Evolutionary conservation across 2,888 invertebrate species (phyloP), one percentile per base, ranked within the genome.

Genomic region (Apamea epomidion): DNA sequence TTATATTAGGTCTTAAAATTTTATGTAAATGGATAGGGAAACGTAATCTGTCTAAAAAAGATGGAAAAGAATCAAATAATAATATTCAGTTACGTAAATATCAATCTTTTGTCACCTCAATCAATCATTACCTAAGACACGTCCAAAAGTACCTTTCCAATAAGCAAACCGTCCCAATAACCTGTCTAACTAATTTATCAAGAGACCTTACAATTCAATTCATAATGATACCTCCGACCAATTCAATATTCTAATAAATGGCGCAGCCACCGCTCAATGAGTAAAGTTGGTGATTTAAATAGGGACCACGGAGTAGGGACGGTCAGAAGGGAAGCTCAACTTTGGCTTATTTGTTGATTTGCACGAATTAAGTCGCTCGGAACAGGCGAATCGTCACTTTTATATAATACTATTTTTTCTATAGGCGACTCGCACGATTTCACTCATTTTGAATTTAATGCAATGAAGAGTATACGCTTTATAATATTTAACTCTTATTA

Each of bases 241-340:
- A 76, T 82, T 85, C 29, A 80, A 78, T 83, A 83, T 80, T 85
- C 54, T 83, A 83, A 85, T 78, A 80, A 80, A 85, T 85, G 73
- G 80, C 80, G n/a, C 42, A 54, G 68, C 45, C 51, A 60, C 76
- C 29, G 83, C 69, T 78, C 42, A 82, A 71, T 68, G 68, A 78
- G 83, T 64, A 85, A 85, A 75, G 75, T 80, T 75, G 37, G 58
- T 78, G 83, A 80, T 85, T 85, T 85, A 85, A 83, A 80, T 45
- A 70, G 32, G 14, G 21, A 16, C 60, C 65, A 67, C 21, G 37
- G 12, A 67, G 37, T 14, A 77, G 45, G 1, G 14, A 67, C 5
- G 0, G 0, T 64, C 75, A 83, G 77, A 70, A 85, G 58, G 16
- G 76, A 67, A 85, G 58, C 12, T 0, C 29, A 48, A 73, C 25